These are phyloP conservation scores for Polypedilum vanderplanki DNA, from an alignment of 1,140 invertebrate genomes.

Conservation along the genomic window DNA sequence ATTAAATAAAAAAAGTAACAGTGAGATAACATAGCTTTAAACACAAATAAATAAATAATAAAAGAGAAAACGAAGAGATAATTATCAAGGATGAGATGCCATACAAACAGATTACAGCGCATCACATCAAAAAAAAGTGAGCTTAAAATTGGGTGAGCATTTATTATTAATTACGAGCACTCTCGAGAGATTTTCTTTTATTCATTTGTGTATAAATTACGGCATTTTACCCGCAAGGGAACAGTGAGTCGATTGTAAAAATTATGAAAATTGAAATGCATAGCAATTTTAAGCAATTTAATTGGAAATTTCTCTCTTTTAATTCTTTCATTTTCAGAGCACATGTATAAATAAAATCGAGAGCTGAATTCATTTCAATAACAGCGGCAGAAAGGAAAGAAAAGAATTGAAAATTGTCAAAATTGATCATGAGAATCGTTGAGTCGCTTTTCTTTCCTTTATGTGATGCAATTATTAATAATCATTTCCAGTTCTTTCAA, in stretches of 20 bases:
- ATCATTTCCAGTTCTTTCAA: not conserved
- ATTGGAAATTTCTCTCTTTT: not conserved
- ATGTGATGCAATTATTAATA: not conserved
- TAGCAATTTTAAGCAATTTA: conserved; percentile 1
- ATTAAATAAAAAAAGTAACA: no score
- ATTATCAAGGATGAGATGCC: no score
- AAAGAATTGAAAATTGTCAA: not conserved
- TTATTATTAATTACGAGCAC: conserved; percentile 20
- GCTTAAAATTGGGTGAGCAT: not conserved
- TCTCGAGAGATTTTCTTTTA: not conserved
- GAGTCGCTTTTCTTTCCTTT: not conserved
- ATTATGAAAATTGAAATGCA: conserved; percentile 19
- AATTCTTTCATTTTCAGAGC: no score
- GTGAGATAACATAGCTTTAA: no score
- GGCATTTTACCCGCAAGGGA: not conserved
- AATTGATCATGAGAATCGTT: not conserved
- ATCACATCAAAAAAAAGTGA: no score
- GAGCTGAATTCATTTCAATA: not conserved
- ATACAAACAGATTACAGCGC: no score
- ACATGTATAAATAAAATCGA: not conserved
- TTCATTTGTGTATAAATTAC: conserved; percentile 20
- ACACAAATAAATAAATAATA: no score
- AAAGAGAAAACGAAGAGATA: no score
- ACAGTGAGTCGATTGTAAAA: not conserved
- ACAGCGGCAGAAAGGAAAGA: not conserved